phyloP scores from a whole-genome alignment of 2,797 vertebrate genomes.

The Manis pentadactyla region DNA sequence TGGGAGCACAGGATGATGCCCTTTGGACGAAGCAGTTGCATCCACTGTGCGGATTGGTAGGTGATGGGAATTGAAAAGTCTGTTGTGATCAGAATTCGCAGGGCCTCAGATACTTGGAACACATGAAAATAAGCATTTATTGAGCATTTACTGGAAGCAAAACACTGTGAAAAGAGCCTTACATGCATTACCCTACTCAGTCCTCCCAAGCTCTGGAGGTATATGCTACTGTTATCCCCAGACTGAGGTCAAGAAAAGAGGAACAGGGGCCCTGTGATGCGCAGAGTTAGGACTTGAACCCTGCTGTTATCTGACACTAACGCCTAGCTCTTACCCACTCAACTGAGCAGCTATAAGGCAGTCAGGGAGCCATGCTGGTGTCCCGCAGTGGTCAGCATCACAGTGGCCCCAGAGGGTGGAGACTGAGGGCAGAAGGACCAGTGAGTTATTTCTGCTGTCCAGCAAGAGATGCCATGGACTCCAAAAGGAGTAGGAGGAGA shows the following conservation, averaged over 20 bases:
- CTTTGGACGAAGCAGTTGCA: neutral
- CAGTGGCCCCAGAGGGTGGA: neutral
- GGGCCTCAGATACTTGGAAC: neutral
- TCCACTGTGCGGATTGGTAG: neutral
- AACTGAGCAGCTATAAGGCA: neutral
- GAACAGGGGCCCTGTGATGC: neutral
- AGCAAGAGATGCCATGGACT: neutral
- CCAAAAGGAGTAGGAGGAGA: neutral
- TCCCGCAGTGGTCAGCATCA: neutral
- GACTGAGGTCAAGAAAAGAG: neutral
- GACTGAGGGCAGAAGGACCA: neutral
- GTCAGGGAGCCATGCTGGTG: neutral
- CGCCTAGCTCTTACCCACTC: neutral
- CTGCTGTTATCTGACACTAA: neutral
- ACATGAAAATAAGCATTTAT: neutral
- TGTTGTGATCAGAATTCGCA: neutral
- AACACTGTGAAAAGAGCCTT: neutral
- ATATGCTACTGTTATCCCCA: neutral
- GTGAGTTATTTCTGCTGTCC: neutral
- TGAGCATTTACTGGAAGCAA: neutral
- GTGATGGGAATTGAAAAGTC: neutral
- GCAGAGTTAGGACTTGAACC: neutral
- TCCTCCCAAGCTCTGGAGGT: neutral
- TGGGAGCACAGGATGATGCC: neutral
- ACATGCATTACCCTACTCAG: neutral